Evolutionary conservation across 2,888 invertebrate genomes (phyloP).

Genomic region (Eupeodes latifasciatus): DNA sequence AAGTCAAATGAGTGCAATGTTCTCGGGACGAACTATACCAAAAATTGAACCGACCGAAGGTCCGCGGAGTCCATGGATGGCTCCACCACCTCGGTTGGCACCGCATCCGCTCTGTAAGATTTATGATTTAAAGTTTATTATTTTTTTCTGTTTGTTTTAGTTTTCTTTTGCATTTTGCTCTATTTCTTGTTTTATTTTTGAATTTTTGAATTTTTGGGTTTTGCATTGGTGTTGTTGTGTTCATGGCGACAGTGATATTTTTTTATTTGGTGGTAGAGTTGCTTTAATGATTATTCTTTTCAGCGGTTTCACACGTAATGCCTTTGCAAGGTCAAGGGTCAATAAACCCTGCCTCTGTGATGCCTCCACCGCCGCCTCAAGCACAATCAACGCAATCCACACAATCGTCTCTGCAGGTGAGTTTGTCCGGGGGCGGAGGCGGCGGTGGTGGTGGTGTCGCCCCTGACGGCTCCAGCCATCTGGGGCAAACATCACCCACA

Average conservation of each 20-base stretch:
- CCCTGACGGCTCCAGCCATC: constrained; percentile 78
- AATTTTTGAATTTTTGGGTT: constrained; percentile 23
- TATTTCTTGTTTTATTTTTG: constrained; percentile 55
- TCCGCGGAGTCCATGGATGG: constrained; percentile 83
- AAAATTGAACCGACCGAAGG: constrained; percentile 84
- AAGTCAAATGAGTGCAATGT: constrained; percentile 83
- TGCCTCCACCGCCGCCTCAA: constrained; percentile 83
- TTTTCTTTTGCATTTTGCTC: constrained; percentile 40
- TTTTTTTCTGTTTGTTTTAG: constrained; percentile 7
- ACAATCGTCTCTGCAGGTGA: constrained; percentile 72
- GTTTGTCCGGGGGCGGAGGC: constrained; percentile 63
- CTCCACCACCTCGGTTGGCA: constrained; percentile 82
- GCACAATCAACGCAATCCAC: constrained; percentile 80
- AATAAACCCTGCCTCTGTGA: constrained; percentile 82
- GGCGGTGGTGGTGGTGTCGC: constrained; percentile 74
- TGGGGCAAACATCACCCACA: constrained; percentile 81
- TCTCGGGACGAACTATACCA: constrained; percentile 83
- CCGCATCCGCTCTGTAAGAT: constrained; percentile 83
- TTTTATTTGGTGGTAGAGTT: constrained; percentile 5
- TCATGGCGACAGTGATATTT: constrained; percentile 16
- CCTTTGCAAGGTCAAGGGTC: constrained; percentile 81
- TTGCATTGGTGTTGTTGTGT: constrained; percentile 43
- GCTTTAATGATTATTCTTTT: constrained; percentile 63
- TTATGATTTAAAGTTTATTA: constrained; percentile 67
- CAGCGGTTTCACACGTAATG: constrained; percentile 83